Evolutionary conservation across 1,140 invertebrate genomes (phyloP).

Genomic region (Drosophila virilis): DNA sequence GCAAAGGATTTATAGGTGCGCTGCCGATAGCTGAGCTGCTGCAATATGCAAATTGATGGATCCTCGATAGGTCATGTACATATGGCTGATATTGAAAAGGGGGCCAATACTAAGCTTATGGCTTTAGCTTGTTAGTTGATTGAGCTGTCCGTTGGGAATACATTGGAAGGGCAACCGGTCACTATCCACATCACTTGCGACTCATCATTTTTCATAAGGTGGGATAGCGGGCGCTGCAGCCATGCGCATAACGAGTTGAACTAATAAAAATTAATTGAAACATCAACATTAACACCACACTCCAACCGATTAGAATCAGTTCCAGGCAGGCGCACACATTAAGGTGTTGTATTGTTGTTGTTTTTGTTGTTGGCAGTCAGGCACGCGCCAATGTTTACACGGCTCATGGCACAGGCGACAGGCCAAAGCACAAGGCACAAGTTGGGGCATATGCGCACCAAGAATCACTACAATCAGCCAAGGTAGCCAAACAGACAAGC

Average conservation of each 20-base stretch:
- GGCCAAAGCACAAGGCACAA: slow-evolving; percentile 1
- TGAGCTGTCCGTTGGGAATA: slow-evolving; percentile 45
- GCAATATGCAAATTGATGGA: slow-evolving; percentile 82
- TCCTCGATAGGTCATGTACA: slow-evolving; percentile 75
- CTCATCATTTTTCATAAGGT: slow-evolving; percentile 65
- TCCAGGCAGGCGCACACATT: slow-evolving; percentile 77
- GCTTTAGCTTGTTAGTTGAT: slow-evolving; percentile 75
- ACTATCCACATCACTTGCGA: slow-evolving; percentile 14
- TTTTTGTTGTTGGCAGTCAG: slow-evolving; percentile 57
- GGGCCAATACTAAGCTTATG: slow-evolving; percentile 39
- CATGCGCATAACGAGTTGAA: slow-evolving; percentile 54
- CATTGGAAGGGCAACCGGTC: slow-evolving; percentile 3
- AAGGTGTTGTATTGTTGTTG: slow-evolving; percentile 70
- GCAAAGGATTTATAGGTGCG: slow-evolving; percentile 76
- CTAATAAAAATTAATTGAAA: slow-evolving; percentile 83
- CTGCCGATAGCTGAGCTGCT: slow-evolving; percentile 47
- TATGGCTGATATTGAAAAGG: slow-evolving; percentile 39
- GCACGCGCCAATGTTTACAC: slow-evolving; percentile 82
- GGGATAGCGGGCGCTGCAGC: slow-evolving; percentile 2
- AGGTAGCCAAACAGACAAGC: slow-evolving; percentile 55
- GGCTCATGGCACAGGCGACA: slow-evolving; percentile 71
- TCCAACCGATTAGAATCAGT: slow-evolving; percentile 78
- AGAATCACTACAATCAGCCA: slow-evolving; percentile 79
- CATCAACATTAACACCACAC: slow-evolving; percentile 76
- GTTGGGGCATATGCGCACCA: slow-evolving; percentile 63